A percentile compares a stretch with the other conserved stretches of the same genome.
Conservation (phyloP, 2,113 vertebrate species). For the Nipponia nippon region DNA sequence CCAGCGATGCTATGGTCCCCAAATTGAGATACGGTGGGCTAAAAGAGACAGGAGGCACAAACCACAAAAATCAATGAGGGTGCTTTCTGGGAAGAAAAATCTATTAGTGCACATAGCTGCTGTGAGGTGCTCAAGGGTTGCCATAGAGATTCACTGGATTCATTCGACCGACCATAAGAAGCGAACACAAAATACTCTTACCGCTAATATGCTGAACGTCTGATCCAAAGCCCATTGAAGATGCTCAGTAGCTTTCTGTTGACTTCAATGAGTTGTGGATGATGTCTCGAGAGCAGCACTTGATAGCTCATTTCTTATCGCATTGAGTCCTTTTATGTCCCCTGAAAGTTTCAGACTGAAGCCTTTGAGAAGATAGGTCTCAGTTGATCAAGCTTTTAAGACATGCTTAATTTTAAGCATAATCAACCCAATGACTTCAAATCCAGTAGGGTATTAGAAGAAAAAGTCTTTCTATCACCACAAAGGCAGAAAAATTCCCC, state of each 20-base stretch:
- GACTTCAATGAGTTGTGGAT: neutral
- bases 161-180: neutral
- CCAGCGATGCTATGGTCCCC: neutral
- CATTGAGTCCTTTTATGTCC: neutral
- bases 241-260: neutral
- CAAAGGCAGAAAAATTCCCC: neutral
- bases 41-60: neutral
- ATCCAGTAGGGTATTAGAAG: neutral
- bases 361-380: neutral
- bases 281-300: neutral
- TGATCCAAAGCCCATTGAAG: neutral
- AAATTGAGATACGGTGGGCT: neutral
- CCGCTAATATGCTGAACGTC: accelerated
- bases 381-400: neutral
- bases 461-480: neutral
- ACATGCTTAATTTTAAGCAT: neutral
- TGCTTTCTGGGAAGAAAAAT: neutral
- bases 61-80: neutral
- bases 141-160: constrained; percentile 33
- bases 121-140: neutral
- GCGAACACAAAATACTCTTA: neutral
- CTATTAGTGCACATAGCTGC: neutral
- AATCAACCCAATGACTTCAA: neutral
- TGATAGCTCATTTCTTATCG: neutral
- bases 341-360: neutral